Base-by-base conservation (phyloP, 2,888 invertebrate genomes). In the Epistrophe grossulariae region DNA sequence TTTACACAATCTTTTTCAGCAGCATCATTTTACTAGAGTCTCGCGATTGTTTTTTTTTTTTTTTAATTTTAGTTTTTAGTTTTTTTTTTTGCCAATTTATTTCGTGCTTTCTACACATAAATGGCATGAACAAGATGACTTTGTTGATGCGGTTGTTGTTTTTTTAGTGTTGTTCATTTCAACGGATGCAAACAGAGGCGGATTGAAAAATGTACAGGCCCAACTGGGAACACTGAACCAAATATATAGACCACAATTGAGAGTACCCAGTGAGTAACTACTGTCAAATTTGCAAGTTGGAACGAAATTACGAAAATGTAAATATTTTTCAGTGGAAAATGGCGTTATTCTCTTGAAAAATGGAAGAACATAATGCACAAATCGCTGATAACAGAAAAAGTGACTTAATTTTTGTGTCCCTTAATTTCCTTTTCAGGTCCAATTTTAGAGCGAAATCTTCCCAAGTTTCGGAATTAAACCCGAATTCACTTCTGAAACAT, bases 21-120 rank as follows among this genome's bases (percentile, higher is more conserved):
- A 66, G 59, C 70, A 70, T 50, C 38, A 55, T 28, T 59, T 62
- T 59, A 43, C 48, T 62, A 38, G 13, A 84, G 84, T 72, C 38
- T 60, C 45, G 71, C 59, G 59, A 40, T 80, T 24, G 68, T 77
- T 35, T 43, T 31, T 24, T 72, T 77, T 35, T 43, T 31, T 45
- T 66, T 55, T 10, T 10, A 40, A 15, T 57, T 48, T 60, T 48
- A 71, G 38, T 48, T n/a, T 79, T 73, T 62, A 45, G 24, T 24
- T 50, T 71, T 76, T 76, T 74, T 76, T 45, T 31, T 73, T 76
- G 80, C 55, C 79, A 73, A 77, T 73, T 70, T 78, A 85, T 85
- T 85, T 85, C 57, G 84, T 85, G 84, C 84, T 85, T 85, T 85
- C 84, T 85, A 85, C 84, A 85, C 81, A 85, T 78, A 85, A 85